Percentiles rank a stretch among this genome's conserved stretches.
phyloP scores from a whole-genome alignment of 2,888 invertebrate genomes.

The Netelia inedita region DNA sequence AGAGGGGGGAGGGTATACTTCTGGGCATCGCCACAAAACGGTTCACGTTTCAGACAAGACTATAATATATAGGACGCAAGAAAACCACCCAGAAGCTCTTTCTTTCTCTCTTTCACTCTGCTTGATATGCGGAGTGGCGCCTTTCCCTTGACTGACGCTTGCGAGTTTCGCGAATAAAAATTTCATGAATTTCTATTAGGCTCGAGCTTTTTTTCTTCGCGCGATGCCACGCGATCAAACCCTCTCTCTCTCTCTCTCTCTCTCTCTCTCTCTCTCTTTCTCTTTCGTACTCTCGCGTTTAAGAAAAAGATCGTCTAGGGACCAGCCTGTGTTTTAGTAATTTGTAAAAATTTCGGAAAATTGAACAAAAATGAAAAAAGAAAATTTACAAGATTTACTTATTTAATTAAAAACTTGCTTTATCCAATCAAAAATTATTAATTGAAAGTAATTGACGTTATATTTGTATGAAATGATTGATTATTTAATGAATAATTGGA shows the following conservation, averaged over 20 bases:
- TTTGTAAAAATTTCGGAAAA: background rate
- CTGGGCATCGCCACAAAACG: conserved; percentile 55
- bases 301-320: conserved; percentile 15
- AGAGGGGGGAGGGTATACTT: conserved; percentile 23
- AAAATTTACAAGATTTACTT: background rate
- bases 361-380: background rate
- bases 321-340: background rate
- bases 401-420: background rate
- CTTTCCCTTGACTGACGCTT: conserved; percentile 84
- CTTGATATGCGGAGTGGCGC: conserved; percentile 83
- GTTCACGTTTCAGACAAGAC: conserved; percentile 7
- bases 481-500: too few species aligned
- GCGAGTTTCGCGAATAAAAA: conserved; percentile 83
- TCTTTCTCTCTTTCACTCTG: conserved; percentile 71
- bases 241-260: conserved; percentile 1
- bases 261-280: background rate
- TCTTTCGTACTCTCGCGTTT: conserved; percentile 12
- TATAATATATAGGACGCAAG: background rate
- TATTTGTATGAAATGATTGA: background rate
- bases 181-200: conserved; percentile 85
- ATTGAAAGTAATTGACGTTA: background rate
- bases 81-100: conserved; percentile 29
- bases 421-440: background rate
- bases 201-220: conserved; percentile 77
- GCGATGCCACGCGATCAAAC: conserved; percentile 26